A percentile compares a stretch with the other conserved stretches of the same genome.
Evolutionary conservation across 2,113 vertebrate genomes (phyloP).

Genomic region (Hucho hucho): DNA sequence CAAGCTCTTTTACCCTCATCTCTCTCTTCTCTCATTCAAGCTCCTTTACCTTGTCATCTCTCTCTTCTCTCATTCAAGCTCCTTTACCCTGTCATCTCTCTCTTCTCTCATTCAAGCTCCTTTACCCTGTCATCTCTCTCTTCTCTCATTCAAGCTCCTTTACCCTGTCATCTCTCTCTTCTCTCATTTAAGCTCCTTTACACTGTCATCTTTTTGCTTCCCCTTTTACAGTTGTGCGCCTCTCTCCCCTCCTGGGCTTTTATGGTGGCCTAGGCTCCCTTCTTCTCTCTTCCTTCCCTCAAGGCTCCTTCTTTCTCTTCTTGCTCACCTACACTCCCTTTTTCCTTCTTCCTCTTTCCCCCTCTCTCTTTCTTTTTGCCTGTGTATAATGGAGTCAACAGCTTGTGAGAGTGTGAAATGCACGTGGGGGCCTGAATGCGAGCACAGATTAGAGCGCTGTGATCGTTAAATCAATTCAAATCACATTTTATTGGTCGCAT

Average conservation of each 20-base stretch:
- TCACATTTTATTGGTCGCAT: no score
- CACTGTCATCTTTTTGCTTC: no score
- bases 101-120: no score
- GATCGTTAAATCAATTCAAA: conserved; percentile 15
- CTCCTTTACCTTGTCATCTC: neutral
- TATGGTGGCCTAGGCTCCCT: no score
- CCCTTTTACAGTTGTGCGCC: no score
- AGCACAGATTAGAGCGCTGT: conserved; percentile 37
- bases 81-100: neutral
- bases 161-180: neutral
- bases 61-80: no score
- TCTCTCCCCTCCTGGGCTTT: no score
- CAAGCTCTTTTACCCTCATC: no score
- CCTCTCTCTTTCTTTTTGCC: neutral
- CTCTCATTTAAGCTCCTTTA: no score
- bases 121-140: no score
- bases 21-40: neutral
- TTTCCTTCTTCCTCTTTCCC: neutral
- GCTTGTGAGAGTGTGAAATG: conserved; percentile 35
- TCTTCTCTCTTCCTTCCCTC: neutral
- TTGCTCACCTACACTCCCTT: neutral
- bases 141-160: neutral
- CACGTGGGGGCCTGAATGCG: conserved; percentile 31
- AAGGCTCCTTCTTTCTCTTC: neutral
- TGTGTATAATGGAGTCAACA: conserved; percentile 42